Percentiles rank a stretch among this genome's conserved stretches.
Evolutionary conservation across 2,888 invertebrate genomes (phyloP).

Genomic region (Cheilosia scutellata): DNA sequence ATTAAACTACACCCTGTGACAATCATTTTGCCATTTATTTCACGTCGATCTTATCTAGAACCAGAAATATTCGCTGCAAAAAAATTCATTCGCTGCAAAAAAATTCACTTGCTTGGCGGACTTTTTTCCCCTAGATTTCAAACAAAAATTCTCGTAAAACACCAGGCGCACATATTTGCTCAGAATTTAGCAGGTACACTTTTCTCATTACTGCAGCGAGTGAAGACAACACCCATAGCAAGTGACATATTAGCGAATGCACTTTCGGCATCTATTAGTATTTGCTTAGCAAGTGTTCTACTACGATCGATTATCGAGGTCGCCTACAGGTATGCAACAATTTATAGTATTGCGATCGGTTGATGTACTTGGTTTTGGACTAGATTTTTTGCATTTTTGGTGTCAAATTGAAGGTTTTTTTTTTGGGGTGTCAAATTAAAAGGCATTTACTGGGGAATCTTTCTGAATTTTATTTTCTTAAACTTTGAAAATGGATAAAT

Average conservation of each 20-base stretch:
- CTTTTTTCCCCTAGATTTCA: background rate
- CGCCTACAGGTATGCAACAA: no score
- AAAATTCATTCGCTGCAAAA: background rate
- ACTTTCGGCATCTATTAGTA: no score
- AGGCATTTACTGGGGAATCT: no score
- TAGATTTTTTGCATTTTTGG: no score
- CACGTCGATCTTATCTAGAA: background rate
- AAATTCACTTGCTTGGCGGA: background rate
- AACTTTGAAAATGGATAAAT: no score
- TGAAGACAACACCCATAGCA: no score
- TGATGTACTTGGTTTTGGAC: no score
- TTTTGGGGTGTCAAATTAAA: background rate
- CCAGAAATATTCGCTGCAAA: background rate
- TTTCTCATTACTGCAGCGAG: background rate
- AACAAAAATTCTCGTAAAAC: background rate
- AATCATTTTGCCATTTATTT: conserved; percentile 6
- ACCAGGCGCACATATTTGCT: conserved; percentile 4
- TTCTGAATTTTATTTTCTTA: background rate
- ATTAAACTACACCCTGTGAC: background rate
- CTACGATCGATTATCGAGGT: no score
- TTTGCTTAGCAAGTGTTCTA: no score
- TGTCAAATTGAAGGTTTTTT: no score
- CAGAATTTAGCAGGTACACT: conserved; percentile 12
- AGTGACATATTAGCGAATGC: background rate
- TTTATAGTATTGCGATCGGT: no score